These are phyloP conservation scores for Drosophila paranaensis DNA, from an alignment of 2,888 invertebrate genomes.

Conservation along the genomic window DNA sequence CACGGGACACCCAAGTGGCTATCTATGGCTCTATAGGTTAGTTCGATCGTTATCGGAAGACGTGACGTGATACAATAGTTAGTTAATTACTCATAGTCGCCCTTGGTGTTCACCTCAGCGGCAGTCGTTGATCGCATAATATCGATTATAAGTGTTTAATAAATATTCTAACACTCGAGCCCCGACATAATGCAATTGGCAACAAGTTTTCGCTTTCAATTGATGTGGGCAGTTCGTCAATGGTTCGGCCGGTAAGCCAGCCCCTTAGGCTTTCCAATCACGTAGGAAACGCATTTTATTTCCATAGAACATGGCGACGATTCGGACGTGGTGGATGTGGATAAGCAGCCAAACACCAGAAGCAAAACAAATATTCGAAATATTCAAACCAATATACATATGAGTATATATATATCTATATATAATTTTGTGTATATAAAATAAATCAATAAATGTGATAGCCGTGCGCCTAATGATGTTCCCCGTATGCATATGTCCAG, in stretches of 20 bases:
- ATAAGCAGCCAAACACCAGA: slow-evolving; percentile 50
- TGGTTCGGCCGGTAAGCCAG: slow-evolving; percentile 22
- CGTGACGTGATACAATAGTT: slow-evolving; percentile 39
- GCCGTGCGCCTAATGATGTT: slow-evolving; percentile 70
- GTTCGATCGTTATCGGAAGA: slow-evolving; percentile 10
- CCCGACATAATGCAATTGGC: slow-evolving; percentile 71
- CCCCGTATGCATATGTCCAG: slow-evolving; percentile 29
- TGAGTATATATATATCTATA: neutral
- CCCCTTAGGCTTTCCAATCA: slow-evolving; percentile 56
- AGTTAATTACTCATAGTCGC: slow-evolving; percentile 30
- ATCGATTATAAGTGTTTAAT: slow-evolving; percentile 75
- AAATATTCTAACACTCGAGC: slow-evolving; percentile 70
- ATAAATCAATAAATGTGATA: slow-evolving; percentile 74
- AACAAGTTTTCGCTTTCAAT: slow-evolving; percentile 76
- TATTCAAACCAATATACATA: slow-evolving; percentile 17
- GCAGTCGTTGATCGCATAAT: slow-evolving; percentile 71
- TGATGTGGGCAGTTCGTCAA: slow-evolving; percentile 46
- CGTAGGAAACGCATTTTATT: slow-evolving; percentile 75
- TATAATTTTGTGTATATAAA: slow-evolving; percentile 20
- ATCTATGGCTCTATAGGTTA: neutral
- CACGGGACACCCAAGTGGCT: neutral
- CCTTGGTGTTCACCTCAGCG: slow-evolving; percentile 63
- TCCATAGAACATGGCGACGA: slow-evolving; percentile 77
- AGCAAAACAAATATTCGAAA: slow-evolving; percentile 45
- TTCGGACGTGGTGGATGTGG: slow-evolving; percentile 68